Evolutionary conservation across 1,140 invertebrate species (phyloP).

Genomic region (Trachymyrmex cornetzi): DNA sequence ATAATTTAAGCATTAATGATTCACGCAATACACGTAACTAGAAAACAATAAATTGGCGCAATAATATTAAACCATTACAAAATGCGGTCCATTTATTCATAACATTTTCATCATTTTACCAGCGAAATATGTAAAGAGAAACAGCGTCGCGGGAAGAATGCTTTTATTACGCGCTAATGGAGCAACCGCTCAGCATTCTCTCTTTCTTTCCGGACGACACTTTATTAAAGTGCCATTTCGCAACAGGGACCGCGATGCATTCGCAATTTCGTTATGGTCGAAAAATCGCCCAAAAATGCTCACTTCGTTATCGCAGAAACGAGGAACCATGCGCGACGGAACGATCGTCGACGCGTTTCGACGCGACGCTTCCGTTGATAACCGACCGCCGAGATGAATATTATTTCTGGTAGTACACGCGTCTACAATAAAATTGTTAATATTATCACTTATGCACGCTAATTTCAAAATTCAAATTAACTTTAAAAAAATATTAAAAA

Average conservation of each 20-base stretch:
- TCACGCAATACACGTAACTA: neutral
- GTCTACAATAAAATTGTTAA: conserved; percentile 23
- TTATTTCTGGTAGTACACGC: conserved; percentile 34
- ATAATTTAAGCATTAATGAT: conserved; percentile 17
- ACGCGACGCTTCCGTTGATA: conserved; percentile 28
- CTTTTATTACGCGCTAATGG: conserved; percentile 53
- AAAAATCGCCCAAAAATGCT: conserved; percentile 45
- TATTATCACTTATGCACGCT: conserved; percentile 29
- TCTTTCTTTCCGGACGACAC: conserved; percentile 34
- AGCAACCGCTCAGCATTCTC: neutral
- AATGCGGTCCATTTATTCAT: conserved; percentile 1
- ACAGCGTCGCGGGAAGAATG: conserved; percentile 23
- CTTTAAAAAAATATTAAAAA: neutral
- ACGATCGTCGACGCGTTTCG: conserved; percentile 33
- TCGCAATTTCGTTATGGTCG: conserved; percentile 67
- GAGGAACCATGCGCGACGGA: neutral
- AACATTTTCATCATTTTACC: conserved; percentile 24
- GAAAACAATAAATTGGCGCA: conserved; percentile 22
- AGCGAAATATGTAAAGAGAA: conserved; percentile 44
- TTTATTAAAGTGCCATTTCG: conserved; percentile 52
- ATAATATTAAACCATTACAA: conserved; percentile 21
- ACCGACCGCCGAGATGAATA: conserved; percentile 35
- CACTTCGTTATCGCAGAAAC: conserved; percentile 42
- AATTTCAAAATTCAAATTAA: neutral
- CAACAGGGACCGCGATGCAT: conserved; percentile 55